Percentiles rank a stretch among this genome's conserved stretches.
phyloP scores from a whole-genome alignment of 2,888 invertebrate genomes.

The Sympetrum striolatum region DNA sequence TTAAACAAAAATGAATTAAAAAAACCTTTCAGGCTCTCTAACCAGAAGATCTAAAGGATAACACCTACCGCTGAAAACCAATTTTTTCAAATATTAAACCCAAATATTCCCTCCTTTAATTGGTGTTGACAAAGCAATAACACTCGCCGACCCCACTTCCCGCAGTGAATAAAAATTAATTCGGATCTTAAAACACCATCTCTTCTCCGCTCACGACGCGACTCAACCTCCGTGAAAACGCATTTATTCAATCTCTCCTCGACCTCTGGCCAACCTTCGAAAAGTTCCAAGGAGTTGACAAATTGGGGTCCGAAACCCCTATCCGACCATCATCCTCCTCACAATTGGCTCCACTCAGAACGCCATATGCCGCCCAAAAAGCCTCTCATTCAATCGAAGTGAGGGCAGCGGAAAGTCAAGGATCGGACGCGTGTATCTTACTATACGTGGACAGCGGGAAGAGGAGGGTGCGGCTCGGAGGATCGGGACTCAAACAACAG shows the following conservation, averaged over 20 bases:
- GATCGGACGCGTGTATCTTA: neutral
- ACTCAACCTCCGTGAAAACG: neutral
- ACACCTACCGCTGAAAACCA: no score
- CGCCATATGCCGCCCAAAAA: neutral
- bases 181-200: neutral
- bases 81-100: no score
- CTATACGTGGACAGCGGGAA: neutral
- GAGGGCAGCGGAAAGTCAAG: neutral
- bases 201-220: neutral
- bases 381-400: neutral
- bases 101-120: no score
- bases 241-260: neutral
- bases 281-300: neutral
- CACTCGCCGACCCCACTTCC: no score
- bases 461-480: neutral
- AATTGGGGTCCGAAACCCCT: neutral
- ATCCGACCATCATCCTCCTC: neutral
- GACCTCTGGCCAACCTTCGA: neutral
- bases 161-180: no score
- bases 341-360: neutral
- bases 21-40: no score
- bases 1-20: no score
- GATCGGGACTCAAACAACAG: slow-evolving; percentile 18
- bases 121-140: no score
- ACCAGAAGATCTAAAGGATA: no score